These are phyloP conservation scores for Nilaparvata lugens DNA, from an alignment of 1,140 invertebrate genomes.

Conservation along the genomic window DNA sequence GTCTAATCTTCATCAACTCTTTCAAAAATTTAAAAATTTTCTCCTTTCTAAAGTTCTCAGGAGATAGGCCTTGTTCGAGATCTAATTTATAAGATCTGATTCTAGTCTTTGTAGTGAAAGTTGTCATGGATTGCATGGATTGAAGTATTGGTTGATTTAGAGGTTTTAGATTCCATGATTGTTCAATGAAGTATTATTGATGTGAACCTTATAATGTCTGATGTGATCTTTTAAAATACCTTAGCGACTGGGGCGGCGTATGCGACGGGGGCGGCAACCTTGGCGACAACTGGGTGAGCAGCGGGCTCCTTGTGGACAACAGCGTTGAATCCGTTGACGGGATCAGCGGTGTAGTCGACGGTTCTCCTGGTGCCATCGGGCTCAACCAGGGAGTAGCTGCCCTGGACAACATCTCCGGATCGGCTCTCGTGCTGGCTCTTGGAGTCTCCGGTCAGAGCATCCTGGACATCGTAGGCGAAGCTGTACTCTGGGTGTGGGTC, in stretches of 20 bases:
- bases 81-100: too few relatives aligned
- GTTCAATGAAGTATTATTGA: too few relatives aligned
- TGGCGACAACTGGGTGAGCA: slow-evolving; percentile 34
- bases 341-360: slow-evolving; percentile 27
- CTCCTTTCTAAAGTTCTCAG: too few relatives aligned
- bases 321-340: slow-evolving; percentile 23
- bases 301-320: slow-evolving; percentile 27
- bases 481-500: slow-evolving; percentile 37
- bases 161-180: too few relatives aligned
- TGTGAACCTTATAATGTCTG: too few relatives aligned
- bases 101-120: too few relatives aligned
- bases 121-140: too few relatives aligned
- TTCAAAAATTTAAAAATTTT: too few relatives aligned
- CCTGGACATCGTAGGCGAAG: slow-evolving; percentile 56
- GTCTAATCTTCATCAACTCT: too few relatives aligned
- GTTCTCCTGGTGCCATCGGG: slow-evolving; percentile 31
- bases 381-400: slow-evolving; percentile 48
- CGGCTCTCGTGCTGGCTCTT: slow-evolving; percentile 57
- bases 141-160: too few relatives aligned
- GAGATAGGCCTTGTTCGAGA: too few relatives aligned
- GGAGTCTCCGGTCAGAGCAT: slow-evolving; percentile 53
- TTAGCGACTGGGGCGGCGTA: slow-evolving; percentile 30
- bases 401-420: slow-evolving; percentile 53
- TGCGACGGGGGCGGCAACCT: slow-evolving; percentile 26
- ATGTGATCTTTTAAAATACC: too few relatives aligned